phyloP scores from a whole-genome alignment of 2,888 invertebrate genomes.

The Caenorhabditis wallacei region DNA sequence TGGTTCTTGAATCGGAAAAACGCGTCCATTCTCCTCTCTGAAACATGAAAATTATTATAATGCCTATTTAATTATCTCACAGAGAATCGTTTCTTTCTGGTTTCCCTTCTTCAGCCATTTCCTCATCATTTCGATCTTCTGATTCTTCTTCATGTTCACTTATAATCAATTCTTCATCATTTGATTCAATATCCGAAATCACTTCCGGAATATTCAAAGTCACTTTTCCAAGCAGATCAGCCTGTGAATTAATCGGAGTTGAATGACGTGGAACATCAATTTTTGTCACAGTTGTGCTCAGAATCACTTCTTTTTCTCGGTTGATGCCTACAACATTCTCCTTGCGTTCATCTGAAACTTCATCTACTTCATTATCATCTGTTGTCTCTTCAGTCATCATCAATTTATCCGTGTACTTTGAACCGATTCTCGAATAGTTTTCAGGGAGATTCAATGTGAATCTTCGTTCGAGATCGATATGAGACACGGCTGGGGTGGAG shows the following conservation, averaged over 20 bases:
- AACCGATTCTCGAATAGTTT: constrained; percentile 3
- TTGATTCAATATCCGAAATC: not conserved
- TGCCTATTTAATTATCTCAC: too few species aligned
- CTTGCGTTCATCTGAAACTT: not conserved
- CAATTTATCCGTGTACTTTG: not conserved
- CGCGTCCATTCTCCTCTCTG: too few species aligned
- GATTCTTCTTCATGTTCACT: constrained; percentile 1
- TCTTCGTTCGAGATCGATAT: not conserved
- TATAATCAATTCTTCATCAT: not conserved
- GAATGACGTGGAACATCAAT: not conserved
- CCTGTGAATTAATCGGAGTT: constrained; percentile 8
- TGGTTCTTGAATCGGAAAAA: too few species aligned
- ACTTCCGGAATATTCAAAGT: constrained; percentile 4
- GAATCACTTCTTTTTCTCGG: not conserved
- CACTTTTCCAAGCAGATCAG: not conserved
- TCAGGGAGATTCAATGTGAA: constrained; percentile 18
- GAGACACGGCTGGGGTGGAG: constrained; percentile 12
- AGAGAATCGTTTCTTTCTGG: not conserved
- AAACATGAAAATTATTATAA: too few species aligned
- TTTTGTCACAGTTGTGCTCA: constrained; percentile 3
- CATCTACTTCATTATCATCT: not conserved
- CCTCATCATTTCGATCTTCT: not conserved
- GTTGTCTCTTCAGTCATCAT: not conserved
- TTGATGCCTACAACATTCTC: not conserved
- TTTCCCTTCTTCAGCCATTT: not conserved